Evolutionary conservation across 2,888 invertebrate genomes (phyloP).

Genomic region (Hydropsyche betteni): DNA sequence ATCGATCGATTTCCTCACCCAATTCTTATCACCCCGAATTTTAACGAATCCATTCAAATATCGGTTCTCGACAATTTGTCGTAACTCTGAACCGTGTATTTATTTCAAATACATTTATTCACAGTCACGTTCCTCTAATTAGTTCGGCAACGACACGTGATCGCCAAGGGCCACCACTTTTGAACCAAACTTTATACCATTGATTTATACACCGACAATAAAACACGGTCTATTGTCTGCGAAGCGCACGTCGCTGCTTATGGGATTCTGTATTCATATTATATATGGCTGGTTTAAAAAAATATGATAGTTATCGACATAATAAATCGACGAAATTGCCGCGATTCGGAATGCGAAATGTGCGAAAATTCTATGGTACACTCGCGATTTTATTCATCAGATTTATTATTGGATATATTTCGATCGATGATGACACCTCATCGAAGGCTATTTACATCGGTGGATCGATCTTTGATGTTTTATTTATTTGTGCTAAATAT

Average conservation of each 20-base stretch:
- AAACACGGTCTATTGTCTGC: slow-evolving; percentile 21
- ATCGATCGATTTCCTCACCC: no score
- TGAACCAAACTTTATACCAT: slow-evolving; percentile 19
- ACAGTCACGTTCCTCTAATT: slow-evolving; percentile 40
- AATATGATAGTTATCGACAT: neutral
- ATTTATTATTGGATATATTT: no score
- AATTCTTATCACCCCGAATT: no score
- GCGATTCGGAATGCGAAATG: no score
- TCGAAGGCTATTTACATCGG: no score
- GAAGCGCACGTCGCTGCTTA: slow-evolving; percentile 4
- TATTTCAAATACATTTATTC: slow-evolving; percentile 25
- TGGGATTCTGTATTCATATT: neutral
- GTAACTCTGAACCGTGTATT: neutral
- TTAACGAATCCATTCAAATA: no score
- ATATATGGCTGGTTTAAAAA: neutral
- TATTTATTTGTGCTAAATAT: no score
- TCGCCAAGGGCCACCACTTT: slow-evolving; percentile 36
- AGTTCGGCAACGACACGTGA: slow-evolving; percentile 37
- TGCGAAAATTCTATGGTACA: no score
- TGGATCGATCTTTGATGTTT: no score
- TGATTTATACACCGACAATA: slow-evolving; percentile 26
- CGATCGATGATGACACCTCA: no score
- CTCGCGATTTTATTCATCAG: no score
- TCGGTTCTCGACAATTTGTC: neutral
- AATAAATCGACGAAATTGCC: neutral